Evolutionary conservation across 1,140 invertebrate genomes (phyloP).

Genomic region (Cheumatopsyche charites): DNA sequence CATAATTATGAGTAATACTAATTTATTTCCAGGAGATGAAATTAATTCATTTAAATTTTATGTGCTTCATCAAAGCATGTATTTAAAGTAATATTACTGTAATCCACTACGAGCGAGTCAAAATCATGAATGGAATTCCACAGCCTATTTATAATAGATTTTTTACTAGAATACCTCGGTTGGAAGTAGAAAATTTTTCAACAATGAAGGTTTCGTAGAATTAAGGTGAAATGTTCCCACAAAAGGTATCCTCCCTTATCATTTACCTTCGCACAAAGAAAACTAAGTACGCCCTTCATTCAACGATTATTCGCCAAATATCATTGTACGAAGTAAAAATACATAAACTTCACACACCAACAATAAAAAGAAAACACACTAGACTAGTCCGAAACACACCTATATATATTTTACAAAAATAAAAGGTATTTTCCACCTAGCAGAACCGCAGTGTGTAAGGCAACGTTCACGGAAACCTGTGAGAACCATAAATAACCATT

Average conservation of each 20-base stretch:
- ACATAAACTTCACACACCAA: too few relatives aligned
- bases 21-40: too few relatives aligned
- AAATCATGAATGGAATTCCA: slow-evolving; percentile 4
- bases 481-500: slow-evolving; percentile 33
- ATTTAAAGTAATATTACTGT: too few relatives aligned
- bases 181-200: not conserved
- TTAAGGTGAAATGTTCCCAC: not conserved
- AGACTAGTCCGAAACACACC: too few relatives aligned
- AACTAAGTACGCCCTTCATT: not conserved
- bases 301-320: too few relatives aligned
- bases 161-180: not conserved
- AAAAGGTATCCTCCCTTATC: slow-evolving; percentile 8
- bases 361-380: too few relatives aligned
- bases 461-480: slow-evolving; percentile 9
- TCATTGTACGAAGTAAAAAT: too few relatives aligned
- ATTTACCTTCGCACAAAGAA: not conserved
- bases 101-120: slow-evolving; percentile 4
- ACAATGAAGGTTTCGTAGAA: not conserved
- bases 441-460: slow-evolving; percentile 6
- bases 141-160: not conserved
- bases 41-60: too few relatives aligned
- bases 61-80: too few relatives aligned
- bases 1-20: too few relatives aligned
- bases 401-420: not conserved
- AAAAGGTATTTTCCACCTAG: not conserved